Conservation (phyloP, 2,888 invertebrate genomes). For the Chalcis sispes region DNA sequence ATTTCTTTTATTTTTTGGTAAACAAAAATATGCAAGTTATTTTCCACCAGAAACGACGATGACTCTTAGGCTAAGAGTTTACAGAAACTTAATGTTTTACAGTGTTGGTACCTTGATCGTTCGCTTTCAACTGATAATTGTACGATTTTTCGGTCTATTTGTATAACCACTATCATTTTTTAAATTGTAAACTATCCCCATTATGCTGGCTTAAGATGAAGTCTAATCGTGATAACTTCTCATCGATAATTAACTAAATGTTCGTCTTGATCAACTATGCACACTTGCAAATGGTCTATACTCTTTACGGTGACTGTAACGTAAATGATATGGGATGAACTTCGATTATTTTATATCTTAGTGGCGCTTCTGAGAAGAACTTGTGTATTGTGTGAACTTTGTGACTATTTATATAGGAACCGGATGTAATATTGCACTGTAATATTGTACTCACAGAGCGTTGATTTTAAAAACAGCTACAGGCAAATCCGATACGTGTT, state of each 20-base stretch:
- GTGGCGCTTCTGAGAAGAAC: not conserved
- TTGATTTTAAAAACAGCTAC: conserved; percentile 35
- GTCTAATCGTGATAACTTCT: conserved; percentile 59
- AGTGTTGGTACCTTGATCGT: conserved; percentile 10
- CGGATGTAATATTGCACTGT: conserved; percentile 53
- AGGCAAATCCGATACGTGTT: conserved; percentile 34
- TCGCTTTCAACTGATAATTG: not conserved
- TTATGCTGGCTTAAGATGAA: conserved; percentile 40
- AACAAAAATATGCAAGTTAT: not conserved
- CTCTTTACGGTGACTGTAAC: conserved; percentile 54
- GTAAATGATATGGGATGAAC: conserved; percentile 60
- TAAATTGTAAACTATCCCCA: not conserved
- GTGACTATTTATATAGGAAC: conserved; percentile 46
- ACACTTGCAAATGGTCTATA: conserved; percentile 58
- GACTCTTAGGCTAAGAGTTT: conserved; percentile 22
- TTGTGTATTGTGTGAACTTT: conserved; percentile 32
- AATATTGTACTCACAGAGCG: conserved; percentile 47
- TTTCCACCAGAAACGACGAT: not conserved
- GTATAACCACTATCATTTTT: not conserved
- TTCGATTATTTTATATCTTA: conserved; percentile 67
- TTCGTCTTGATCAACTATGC: conserved; percentile 60
- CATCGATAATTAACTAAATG: conserved; percentile 58
- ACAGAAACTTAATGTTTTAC: conserved; percentile 38
- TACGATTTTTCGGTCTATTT: not conserved
- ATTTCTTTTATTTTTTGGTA: conserved; percentile 3